phyloP scores from a whole-genome alignment of 35 echinoderm and acorn worm species.

The Ophiothrix spiculata region DNA sequence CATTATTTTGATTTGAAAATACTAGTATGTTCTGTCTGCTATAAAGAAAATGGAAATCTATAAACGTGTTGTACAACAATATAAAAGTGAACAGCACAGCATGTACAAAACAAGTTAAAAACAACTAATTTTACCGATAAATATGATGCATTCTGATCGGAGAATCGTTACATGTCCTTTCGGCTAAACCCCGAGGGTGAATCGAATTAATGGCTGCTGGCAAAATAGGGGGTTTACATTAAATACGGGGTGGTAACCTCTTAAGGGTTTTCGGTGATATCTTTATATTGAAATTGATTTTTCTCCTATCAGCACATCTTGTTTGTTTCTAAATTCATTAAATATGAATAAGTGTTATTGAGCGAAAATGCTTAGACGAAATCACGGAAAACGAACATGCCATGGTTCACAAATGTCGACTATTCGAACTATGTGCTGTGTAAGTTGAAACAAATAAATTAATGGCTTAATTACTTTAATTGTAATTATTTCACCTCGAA shows the following conservation, averaged over 20 bases:
- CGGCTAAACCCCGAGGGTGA: background rate
- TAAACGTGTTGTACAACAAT: background rate
- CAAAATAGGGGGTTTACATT: background rate
- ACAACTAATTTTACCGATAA: background rate
- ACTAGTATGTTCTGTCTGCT: no score
- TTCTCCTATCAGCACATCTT: background rate
- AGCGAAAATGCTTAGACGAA: background rate
- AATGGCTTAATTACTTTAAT: no score
- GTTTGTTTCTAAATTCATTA: background rate
- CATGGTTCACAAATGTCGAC: no score
- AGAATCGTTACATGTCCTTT: background rate
- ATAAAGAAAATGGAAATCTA: background rate
- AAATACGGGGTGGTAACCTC: background rate
- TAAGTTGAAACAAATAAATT: no score
- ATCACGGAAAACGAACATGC: no score
- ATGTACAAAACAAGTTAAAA: background rate
- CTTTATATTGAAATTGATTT: no score
- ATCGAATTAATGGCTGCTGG: background rate
- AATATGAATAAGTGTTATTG: background rate
- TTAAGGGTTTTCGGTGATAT: background rate
- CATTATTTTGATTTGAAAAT: no score
- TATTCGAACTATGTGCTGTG: no score
- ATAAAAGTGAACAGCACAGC: constrained; percentile 8
- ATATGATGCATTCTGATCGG: background rate
- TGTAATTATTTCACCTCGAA: no score